A percentile compares a stretch with the other conserved stretches of the same genome.
Conservation (phyloP, 2,797 vertebrate genomes). For the Rhincodon typus region DNA sequence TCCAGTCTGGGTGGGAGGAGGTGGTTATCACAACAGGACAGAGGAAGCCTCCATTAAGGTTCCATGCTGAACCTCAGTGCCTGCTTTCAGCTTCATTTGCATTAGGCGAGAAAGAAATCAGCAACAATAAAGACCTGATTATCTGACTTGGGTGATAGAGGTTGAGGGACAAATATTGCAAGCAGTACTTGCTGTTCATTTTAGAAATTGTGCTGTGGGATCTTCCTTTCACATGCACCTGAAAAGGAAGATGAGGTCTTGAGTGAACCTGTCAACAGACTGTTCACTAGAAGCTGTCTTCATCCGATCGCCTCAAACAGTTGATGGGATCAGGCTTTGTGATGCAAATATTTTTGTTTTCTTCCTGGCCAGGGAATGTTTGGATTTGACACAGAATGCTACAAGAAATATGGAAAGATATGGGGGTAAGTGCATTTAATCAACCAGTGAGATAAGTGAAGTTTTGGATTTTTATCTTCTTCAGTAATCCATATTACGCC, state of each 20-base stretch:
- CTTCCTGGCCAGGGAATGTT: slow-evolving; percentile 42
- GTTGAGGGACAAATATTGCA: neutral
- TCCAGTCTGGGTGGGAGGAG: too few species aligned
- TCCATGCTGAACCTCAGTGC: too few species aligned
- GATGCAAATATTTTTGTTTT: neutral
- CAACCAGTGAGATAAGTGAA: neutral
- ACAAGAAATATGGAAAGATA: slow-evolving; percentile 50
- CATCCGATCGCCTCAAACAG: neutral
- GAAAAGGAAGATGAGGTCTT: neutral
- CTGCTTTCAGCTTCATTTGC: too few species aligned
- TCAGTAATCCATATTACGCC: neutral
- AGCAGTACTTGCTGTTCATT: neutral
- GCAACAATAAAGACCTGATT: too few species aligned
- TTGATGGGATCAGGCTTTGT: neutral
- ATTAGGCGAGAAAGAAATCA: too few species aligned
- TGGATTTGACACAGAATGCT: slow-evolving; percentile 45
- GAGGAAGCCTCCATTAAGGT: too few species aligned
- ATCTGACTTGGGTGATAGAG: too few species aligned
- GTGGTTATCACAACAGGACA: too few species aligned
- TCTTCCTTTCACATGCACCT: neutral
- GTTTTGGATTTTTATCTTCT: neutral
- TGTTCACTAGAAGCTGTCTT: neutral
- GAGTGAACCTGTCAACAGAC: neutral
- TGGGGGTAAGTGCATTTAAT: slow-evolving; percentile 47
- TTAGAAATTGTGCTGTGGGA: neutral